A percentile compares a stretch with the other conserved stretches of the same genome.
These are phyloP conservation scores for Drosophila neocordata DNA, from an alignment of 1,140 invertebrate genomes.

Conservation along the genomic window DNA sequence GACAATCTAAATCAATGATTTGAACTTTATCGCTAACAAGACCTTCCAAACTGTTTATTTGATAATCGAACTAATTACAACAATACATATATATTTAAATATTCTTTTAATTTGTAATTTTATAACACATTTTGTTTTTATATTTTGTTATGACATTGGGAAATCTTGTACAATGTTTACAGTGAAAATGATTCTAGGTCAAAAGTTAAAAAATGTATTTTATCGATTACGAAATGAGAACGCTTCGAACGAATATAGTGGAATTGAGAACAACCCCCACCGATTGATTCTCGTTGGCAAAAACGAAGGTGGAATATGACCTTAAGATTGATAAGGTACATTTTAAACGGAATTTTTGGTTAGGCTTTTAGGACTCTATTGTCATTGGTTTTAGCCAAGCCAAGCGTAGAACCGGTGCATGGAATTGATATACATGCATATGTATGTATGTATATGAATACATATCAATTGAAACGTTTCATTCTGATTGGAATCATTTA, in stretches of 20 bases:
- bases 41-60: too few species aligned
- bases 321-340: not conserved
- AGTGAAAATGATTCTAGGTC: not conserved
- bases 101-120: too few species aligned
- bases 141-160: not conserved
- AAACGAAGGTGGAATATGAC: slow-evolving; percentile 1
- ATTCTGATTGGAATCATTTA: not conserved
- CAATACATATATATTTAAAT: not conserved
- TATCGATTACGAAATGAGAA: slow-evolving; percentile 6
- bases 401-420: not conserved
- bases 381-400: not conserved
- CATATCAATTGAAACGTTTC: not conserved
- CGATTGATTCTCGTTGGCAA: not conserved
- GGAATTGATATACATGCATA: not conserved
- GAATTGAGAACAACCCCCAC: slow-evolving; percentile 5
- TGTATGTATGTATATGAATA: not conserved
- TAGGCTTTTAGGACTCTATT: not conserved
- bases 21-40: too few species aligned
- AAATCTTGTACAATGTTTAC: not conserved
- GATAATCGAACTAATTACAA: not conserved
- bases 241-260: not conserved
- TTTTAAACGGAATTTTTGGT: not conserved
- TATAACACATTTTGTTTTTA: not conserved
- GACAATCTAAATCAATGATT: too few species aligned
- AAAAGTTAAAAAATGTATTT: not conserved